Evolutionary conservation across 2,113 vertebrate genomes (phyloP).

Genomic region (Ptilorrhoa leucosticta): DNA sequence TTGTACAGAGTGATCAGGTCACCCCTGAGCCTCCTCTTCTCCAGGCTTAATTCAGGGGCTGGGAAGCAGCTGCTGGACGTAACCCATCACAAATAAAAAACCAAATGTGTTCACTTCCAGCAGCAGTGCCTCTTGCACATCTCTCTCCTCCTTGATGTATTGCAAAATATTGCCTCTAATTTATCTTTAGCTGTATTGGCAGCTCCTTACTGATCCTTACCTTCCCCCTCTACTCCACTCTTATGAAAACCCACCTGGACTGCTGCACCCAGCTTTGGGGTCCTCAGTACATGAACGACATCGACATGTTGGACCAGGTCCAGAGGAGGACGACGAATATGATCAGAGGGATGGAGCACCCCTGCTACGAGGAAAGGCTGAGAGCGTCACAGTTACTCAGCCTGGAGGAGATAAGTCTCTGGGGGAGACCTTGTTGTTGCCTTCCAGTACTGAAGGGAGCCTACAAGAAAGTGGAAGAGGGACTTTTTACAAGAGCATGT

Average conservation of each 20-base stretch:
- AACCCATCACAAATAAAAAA: rapidly evolving
- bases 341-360: background rate
- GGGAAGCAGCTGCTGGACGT: background rate
- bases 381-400: background rate
- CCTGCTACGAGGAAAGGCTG: background rate
- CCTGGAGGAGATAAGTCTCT: background rate
- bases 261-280: background rate
- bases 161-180: background rate
- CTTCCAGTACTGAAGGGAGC: background rate
- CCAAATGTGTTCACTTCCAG: background rate
- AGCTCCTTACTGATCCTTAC: background rate
- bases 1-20: background rate
- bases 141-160: no score
- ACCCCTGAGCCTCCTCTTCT: background rate
- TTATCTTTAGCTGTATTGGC: background rate
- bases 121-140: background rate
- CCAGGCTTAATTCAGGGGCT: background rate
- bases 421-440: background rate
- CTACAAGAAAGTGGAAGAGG: rapidly evolving
- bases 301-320: background rate
- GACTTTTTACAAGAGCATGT: background rate
- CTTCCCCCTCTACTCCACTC: no score
- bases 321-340: no score
- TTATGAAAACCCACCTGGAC: background rate
- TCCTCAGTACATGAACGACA: no score